A percentile compares a stretch with the other conserved stretches of the same genome.
phyloP scores from a whole-genome alignment of 1,140 invertebrate species.

The Galendromus occidentalis region DNA sequence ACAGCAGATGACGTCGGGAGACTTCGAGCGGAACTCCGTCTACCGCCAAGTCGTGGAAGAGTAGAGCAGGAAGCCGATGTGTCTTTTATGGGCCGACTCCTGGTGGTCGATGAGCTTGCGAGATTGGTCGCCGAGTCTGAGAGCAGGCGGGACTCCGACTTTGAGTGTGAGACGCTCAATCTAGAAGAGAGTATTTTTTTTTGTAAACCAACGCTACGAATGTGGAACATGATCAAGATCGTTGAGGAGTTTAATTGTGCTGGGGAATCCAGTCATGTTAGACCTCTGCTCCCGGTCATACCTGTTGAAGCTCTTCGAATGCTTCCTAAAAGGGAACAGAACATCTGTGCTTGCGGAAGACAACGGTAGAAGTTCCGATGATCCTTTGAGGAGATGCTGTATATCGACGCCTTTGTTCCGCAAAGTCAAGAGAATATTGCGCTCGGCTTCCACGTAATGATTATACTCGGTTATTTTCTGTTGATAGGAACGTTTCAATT shows the following conservation, averaged over 20 bases:
- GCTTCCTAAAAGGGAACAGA: not conserved
- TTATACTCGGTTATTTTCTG: conserved; percentile 1
- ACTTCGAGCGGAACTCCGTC: not conserved
- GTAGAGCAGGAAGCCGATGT: not conserved
- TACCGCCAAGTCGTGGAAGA: not conserved
- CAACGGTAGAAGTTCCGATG: not conserved
- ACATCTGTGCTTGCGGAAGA: not conserved
- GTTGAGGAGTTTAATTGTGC: too few species aligned
- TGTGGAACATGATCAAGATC: too few species aligned
- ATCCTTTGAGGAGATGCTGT: conserved; percentile 3
- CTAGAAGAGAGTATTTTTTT: not conserved
- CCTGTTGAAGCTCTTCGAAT: not conserved
- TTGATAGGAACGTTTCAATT: conserved; percentile 2
- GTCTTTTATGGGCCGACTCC: not conserved
- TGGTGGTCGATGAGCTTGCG: not conserved
- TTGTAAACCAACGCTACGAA: too few species aligned
- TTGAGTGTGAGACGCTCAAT: not conserved
- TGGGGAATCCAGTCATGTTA: too few species aligned
- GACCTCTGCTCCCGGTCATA: too few species aligned
- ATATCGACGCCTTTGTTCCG: conserved; percentile 9
- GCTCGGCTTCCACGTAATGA: not conserved
- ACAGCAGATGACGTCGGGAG: not conserved
- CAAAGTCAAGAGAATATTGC: not conserved
- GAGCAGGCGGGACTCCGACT: not conserved
- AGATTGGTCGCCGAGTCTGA: not conserved